Evolutionary conservation across 2,888 invertebrate genomes (phyloP), one percentile per base, ranked within the genome.

Genomic region (Fabriciana adippe): DNA sequence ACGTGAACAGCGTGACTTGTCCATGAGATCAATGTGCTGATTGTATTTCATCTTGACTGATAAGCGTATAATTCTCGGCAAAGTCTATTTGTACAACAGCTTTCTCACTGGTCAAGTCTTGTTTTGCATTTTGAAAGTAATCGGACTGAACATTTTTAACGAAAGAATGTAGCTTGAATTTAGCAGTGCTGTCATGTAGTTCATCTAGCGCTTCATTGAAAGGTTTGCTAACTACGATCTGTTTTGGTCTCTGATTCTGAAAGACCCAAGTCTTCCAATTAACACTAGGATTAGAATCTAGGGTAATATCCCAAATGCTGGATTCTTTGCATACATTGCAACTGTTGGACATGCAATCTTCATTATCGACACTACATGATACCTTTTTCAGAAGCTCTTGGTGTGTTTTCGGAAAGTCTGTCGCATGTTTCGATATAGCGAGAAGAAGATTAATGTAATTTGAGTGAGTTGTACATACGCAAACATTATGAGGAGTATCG

Each of bases 401-500:
- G 69, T 72, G 70, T 41, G 70, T 70, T 72, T 72, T 53, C 2
- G 53, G 53, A 53, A 53, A 53, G 13, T 72, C 68, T 62, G 69
- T 70, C 59, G 67, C 70, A 72, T 71, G 67, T 72, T 69, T 71
- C 62, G 72, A 70, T 69, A 70, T 70, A 69, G 72, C 72, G 15
- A 57, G 64, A 62, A 73, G 67, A 67, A 73, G 70, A 71, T 68
- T 68, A 72, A 71, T 73, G 67, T 71, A 74, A 71, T 74, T 71
- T 66, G 73, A 73, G 70, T 74, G 73, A 4, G 66, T 70, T 68
- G 70, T 74, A 74, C 71, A 74, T 55, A 74, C 71, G 67, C 73
- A 72, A 64, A 74, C 72, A 73, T 72, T 72, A 70, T 74, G 72
- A 71, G 72, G 71, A 73, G 72, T 75, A 61, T 73, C 68, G 50